Conservation (phyloP, 30 jellyfish, hydroid and myxozoan species). For the Aurelia aurita region DNA sequence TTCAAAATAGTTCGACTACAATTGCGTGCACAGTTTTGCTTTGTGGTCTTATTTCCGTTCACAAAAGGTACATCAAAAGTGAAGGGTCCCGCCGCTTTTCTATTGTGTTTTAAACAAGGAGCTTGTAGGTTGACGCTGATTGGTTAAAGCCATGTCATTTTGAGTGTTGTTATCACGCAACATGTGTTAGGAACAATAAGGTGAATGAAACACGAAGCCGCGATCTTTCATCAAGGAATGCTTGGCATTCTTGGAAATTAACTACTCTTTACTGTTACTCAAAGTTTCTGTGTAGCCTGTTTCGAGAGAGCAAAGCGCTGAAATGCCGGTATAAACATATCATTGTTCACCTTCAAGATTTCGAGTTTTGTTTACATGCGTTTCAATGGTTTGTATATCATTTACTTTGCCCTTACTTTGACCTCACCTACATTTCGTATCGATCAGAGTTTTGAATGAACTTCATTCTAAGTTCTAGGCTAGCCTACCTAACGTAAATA, state of each 20-base stretch:
- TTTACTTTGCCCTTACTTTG: too few species aligned
- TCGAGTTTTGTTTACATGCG: constrained; percentile 1
- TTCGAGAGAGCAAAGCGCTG: not conserved
- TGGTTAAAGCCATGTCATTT: constrained; percentile 79
- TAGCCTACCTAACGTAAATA: too few species aligned
- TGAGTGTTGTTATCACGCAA: constrained; percentile 91
- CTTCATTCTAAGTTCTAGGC: too few species aligned
- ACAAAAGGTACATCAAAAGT: constrained; percentile 64
- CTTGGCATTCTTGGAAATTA: constrained; percentile 65
- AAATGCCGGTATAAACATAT: constrained; percentile 22
- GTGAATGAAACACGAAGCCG: constrained; percentile 52
- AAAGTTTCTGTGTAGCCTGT: not conserved
- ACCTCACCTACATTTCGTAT: too few species aligned
- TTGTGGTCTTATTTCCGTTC: constrained; percentile 72
- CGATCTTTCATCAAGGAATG: constrained; percentile 57
- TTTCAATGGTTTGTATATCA: not conserved
- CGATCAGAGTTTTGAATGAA: too few species aligned
- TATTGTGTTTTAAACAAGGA: constrained; percentile 61
- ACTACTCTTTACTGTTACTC: constrained; percentile 49
- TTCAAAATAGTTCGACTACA: constrained; percentile 67
- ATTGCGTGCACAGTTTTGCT: constrained; percentile 54
- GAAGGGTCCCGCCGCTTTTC: constrained; percentile 67
- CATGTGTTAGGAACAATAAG: constrained; percentile 84
- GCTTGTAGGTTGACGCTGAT: constrained; percentile 69
- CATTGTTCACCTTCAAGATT: not conserved